Base-by-base conservation (phyloP, 2,113 vertebrate species). In the Peromyscus californicus region DNA sequence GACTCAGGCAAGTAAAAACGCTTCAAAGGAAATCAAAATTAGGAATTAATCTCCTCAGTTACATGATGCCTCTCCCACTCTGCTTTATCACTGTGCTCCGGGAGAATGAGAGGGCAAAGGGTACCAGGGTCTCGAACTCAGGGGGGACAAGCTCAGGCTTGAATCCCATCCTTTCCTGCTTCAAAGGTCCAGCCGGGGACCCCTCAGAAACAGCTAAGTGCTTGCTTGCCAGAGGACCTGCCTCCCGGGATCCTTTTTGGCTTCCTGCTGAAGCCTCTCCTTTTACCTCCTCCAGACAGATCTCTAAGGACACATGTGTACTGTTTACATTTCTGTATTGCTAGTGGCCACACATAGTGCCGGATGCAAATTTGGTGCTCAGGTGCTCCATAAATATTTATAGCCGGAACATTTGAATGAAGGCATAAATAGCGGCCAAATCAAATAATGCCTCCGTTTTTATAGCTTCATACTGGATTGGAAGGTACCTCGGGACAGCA, bases 11-110 rank as follows among this genome's bases (percentile, higher is more conserved):
- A 98, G 95, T 96, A 96, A 96, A 98, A 97, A 95, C 69, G 91
- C 84, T 94, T 95, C 96, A 91, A 97, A 97, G 80, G 85, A 97
- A 97, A 97, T 97, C 97, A 98, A 97, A 97, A 98, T 98, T 98
- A 97, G 78, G 89, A 98, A 98, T 97, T 98, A 97, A 98, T 97
- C 90, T 96, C 93, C 82, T 91, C 83, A 72, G 69, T 36, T 74
- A 89, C 51, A 11, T 45, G 54, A 74, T 75, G 91, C 72, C 85
- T 90, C 70, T 85, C 54, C 69, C 61, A 16, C 65, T 24, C 75
- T 57, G 45, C 75, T 80, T 59, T 42, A 88, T 78, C 42, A 31
- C 96, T 51, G 9, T 74, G 36, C 48, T 96, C 76, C 22, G 17
- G 24, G 48, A 91, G 75, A 90, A 45, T 0, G 48, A 54, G 42